These are phyloP conservation scores for Forficula auricularia DNA, from an alignment of 1,140 invertebrate genomes.

Conservation along the genomic window DNA sequence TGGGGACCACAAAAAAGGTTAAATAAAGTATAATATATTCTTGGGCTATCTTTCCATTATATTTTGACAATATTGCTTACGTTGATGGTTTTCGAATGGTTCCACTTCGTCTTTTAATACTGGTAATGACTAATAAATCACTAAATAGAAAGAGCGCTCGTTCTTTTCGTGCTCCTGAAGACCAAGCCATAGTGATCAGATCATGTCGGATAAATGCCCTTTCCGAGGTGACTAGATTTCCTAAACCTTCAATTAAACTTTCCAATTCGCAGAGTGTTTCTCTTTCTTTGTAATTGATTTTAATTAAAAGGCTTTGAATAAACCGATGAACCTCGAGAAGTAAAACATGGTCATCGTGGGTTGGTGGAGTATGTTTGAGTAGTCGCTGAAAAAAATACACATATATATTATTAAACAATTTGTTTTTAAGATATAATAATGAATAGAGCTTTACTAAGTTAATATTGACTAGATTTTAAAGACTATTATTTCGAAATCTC, in stretches of 20 bases:
- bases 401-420: background rate
- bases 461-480: too few species aligned
- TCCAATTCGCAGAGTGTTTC: conserved; percentile 46
- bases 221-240: conserved; percentile 28
- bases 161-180: conserved; percentile 74
- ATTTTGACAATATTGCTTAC: conserved; percentile 30
- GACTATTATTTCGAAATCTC: too few species aligned
- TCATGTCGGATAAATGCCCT: conserved; percentile 65
- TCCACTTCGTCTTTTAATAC: conserved; percentile 77
- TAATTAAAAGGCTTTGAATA: conserved; percentile 78
- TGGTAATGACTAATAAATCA: conserved; percentile 81
- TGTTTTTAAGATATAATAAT: too few species aligned
- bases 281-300: conserved; percentile 78
- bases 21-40: background rate
- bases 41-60: too few species aligned
- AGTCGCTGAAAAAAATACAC: conserved; percentile 43
- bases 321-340: conserved; percentile 71
- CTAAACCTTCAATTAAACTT: conserved; percentile 7
- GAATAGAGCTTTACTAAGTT: too few species aligned
- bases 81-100: conserved; percentile 67
- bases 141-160: conserved; percentile 86
- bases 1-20: background rate
- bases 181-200: conserved; percentile 63
- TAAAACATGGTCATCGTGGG: conserved; percentile 72
- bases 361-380: conserved; percentile 74